Conservation (phyloP, 2,888 invertebrate species). For the Thelaira solivaga region DNA sequence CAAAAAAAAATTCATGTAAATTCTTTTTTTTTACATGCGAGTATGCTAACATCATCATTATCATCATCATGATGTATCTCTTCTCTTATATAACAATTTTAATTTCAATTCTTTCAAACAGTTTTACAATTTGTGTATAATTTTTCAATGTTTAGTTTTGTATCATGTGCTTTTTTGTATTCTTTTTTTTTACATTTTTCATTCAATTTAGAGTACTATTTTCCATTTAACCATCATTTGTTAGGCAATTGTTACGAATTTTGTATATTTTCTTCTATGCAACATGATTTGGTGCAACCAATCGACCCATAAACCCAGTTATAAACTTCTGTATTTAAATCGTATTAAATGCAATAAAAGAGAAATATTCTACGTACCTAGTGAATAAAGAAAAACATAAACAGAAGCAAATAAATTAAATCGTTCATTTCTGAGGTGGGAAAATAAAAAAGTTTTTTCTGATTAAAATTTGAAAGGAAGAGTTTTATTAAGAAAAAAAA, state of each 20-base stretch:
- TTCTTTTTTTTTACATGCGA: too few species aligned
- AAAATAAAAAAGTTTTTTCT: neutral
- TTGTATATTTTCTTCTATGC: constrained; percentile 13
- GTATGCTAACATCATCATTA: too few species aligned
- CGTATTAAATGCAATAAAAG: constrained; percentile 50
- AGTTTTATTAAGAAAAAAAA: too few species aligned
- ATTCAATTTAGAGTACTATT: constrained; percentile 21
- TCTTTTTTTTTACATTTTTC: neutral
- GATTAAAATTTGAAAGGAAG: too few species aligned
- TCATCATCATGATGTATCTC: constrained; percentile 3
- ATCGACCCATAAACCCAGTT: constrained; percentile 76
- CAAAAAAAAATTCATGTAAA: constrained; percentile 13
- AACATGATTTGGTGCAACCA: constrained; percentile 73
- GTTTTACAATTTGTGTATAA: constrained; percentile 34
- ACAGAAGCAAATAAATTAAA: constrained; percentile 10
- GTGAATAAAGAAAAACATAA: constrained; percentile 26
- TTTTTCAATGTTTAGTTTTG: constrained; percentile 36
- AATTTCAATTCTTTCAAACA: constrained; percentile 55
- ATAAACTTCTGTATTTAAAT: constrained; percentile 69
- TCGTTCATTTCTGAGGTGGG: constrained; percentile 23
- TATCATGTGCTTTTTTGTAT: constrained; percentile 21
- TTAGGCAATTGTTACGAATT: constrained; percentile 54
- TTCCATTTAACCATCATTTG: constrained; percentile 50
- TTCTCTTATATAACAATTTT: constrained; percentile 46
- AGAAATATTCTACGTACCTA: neutral